A percentile compares a stretch with the other conserved stretches of the same genome.
phyloP scores from a whole-genome alignment of 1,140 invertebrate species.

The Sogatella furcifera region DNA sequence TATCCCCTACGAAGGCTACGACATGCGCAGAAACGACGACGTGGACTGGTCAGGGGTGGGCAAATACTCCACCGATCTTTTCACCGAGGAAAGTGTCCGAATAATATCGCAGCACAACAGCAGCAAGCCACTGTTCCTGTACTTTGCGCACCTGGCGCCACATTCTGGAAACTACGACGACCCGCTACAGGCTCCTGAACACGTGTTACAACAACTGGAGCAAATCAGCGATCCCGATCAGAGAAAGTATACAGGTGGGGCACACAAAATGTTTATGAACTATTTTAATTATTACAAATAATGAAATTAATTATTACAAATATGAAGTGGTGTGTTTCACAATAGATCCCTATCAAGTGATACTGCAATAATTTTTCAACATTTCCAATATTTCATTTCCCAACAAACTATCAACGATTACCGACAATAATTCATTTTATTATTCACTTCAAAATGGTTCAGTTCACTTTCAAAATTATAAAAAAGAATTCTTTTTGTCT shows the following conservation, averaged over 20 bases:
- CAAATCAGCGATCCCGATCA: constrained; percentile 43
- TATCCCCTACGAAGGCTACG: constrained; percentile 10
- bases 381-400: no score
- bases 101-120: constrained; percentile 41
- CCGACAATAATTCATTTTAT: no score
- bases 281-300: no score
- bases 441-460: no score
- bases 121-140: constrained; percentile 57
- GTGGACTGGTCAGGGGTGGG: constrained; percentile 14
- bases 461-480: no score
- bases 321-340: no score
- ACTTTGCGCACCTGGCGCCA: constrained; percentile 64
- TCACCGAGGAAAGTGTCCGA: constrained; percentile 40
- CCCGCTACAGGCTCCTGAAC: constrained; percentile 43
- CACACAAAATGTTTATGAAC: no score
- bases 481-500: no score
- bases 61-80: constrained; percentile 45
- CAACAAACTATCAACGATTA: no score
- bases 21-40: constrained; percentile 15
- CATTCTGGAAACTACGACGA: constrained; percentile 51
- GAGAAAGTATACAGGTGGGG: constrained; percentile 46
- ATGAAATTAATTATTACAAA: no score
- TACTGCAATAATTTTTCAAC: no score
- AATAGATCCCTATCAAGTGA: no score
- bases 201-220: constrained; percentile 41